These are phyloP conservation scores for Hypomecis atomaria DNA, from an alignment of 2,888 invertebrate genomes.

Conservation along the genomic window DNA sequence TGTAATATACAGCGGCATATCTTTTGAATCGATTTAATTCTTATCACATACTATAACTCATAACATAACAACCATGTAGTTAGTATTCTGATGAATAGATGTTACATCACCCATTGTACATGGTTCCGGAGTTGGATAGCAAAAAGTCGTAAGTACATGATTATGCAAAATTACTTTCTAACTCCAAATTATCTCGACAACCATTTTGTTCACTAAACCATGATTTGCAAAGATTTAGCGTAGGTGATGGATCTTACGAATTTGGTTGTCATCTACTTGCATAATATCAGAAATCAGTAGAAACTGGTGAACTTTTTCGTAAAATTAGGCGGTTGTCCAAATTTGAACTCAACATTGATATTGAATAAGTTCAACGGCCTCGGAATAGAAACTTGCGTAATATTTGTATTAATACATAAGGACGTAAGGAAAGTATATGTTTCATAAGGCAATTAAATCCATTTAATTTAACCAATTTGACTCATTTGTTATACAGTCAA, in stretches of 20 bases:
- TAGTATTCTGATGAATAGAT: conserved; percentile 47
- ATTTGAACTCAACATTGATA: conserved; percentile 47
- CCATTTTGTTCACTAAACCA: conserved; percentile 33
- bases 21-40: conserved; percentile 33
- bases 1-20: conserved; percentile 29
- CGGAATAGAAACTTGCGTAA: conserved; percentile 1
- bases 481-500: too few species aligned
- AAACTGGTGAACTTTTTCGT: conserved; percentile 1
- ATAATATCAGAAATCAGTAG: conserved; percentile 30
- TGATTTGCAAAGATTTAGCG: conserved; percentile 29
- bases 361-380: conserved; percentile 33
- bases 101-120: conserved; percentile 67
- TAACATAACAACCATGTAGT: conserved; percentile 38
- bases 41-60: conserved; percentile 15
- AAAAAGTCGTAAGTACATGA: conserved; percentile 46
- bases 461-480: too few species aligned
- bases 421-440: not conserved
- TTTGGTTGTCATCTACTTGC: conserved; percentile 44
- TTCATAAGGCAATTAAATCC: too few species aligned
- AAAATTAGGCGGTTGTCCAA: conserved; percentile 27
- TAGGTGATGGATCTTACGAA: conserved; percentile 27
- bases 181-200: conserved; percentile 38
- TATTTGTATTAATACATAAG: conserved; percentile 2
- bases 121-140: conserved; percentile 49
- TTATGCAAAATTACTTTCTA: conserved; percentile 68